phyloP scores from a whole-genome alignment of 1,140 invertebrate genomes.

The Monomorium pharaonis region DNA sequence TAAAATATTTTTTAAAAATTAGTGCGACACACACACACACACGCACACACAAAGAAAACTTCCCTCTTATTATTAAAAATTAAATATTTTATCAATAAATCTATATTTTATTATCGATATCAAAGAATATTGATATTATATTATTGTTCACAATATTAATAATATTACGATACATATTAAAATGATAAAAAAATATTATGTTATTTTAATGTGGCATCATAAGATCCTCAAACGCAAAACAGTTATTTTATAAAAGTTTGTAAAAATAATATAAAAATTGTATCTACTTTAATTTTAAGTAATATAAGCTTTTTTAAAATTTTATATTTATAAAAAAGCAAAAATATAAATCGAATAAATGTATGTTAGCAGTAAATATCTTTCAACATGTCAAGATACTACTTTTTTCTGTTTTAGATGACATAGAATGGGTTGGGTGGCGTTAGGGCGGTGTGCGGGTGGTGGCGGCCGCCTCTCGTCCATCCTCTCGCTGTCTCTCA shows the following conservation, averaged over 20 bases:
- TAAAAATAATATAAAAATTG: not conserved
- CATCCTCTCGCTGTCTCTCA: constrained; percentile 84
- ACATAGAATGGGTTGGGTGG: constrained; percentile 86
- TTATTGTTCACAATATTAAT: not conserved
- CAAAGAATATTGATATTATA: too few relatives aligned
- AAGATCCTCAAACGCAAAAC: not conserved
- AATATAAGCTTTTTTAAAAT: not conserved
- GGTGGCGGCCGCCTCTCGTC: constrained; percentile 83
- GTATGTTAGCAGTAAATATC: not conserved
- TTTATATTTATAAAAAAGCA: not conserved
- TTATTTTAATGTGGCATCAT: not conserved
- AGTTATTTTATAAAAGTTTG: too few relatives aligned
- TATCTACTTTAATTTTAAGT: not conserved
- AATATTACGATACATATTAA: not conserved
- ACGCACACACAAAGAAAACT: too few relatives aligned
- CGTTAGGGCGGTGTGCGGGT: constrained; percentile 84
- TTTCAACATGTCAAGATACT: not conserved
- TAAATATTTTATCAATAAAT: too few relatives aligned
- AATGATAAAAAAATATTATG: not conserved
- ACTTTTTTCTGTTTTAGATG: constrained; percentile 83
- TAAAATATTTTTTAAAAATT: too few relatives aligned
- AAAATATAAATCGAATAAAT: not conserved
- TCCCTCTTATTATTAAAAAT: too few relatives aligned
- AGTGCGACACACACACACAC: too few relatives aligned
- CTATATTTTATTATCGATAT: too few relatives aligned